These are phyloP conservation scores for Dermolepida albohirtum DNA, from an alignment of 2,888 invertebrate species.

Conservation along the genomic window DNA sequence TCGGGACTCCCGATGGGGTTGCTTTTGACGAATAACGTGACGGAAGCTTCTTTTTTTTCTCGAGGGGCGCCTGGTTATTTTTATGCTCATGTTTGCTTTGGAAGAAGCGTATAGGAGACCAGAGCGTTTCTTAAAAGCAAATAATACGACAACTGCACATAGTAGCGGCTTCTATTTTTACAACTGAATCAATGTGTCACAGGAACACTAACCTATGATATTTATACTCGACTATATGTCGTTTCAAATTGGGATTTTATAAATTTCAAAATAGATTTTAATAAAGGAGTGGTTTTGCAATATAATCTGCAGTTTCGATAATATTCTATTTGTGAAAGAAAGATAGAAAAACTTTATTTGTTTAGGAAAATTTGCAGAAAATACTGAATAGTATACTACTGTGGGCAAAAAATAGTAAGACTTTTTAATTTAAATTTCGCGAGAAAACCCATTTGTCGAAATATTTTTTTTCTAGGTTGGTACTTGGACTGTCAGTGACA, in stretches of 20 bases:
- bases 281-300: too few species aligned
- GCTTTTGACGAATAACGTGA: conserved; percentile 1
- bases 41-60: not conserved
- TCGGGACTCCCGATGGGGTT: not conserved
- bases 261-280: too few species aligned
- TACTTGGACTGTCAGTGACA: too few species aligned
- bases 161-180: conserved; percentile 15
- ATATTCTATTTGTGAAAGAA: too few species aligned
- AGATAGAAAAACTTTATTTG: too few species aligned
- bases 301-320: too few species aligned
- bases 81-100: not conserved
- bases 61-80: conserved; percentile 9
- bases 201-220: conserved; percentile 4
- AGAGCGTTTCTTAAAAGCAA: conserved; percentile 2
- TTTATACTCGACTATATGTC: not conserved
- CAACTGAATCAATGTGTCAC: conserved; percentile 4
- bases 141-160: not conserved
- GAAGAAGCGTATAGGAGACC: not conserved
- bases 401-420: too few species aligned
- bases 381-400: too few species aligned
- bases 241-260: not conserved
- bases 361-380: too few species aligned
- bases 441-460: too few species aligned
- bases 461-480: too few species aligned
- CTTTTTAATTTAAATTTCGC: too few species aligned